Conservation (phyloP, 2,113 vertebrate species). For the Tor tambroides region DNA sequence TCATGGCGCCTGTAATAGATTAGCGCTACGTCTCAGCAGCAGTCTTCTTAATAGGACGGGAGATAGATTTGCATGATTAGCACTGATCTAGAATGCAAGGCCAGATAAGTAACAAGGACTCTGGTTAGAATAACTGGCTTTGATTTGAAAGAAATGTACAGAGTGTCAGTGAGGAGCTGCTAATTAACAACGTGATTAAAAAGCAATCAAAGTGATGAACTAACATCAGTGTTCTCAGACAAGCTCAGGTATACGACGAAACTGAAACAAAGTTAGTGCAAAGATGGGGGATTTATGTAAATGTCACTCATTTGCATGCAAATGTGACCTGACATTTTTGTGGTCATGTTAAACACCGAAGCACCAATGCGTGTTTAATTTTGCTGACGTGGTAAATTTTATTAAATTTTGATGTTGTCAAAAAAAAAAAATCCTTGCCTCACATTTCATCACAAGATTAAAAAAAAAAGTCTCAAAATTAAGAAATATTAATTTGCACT, state of each 20-base stretch:
- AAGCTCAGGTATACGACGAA: background rate
- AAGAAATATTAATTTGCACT: no score
- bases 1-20: background rate
- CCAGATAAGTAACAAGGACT: background rate
- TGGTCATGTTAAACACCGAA: background rate
- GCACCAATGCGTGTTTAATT: background rate
- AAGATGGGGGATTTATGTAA: slow-evolving; percentile 6
- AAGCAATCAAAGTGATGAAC: background rate
- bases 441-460: no score
- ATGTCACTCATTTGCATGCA: slow-evolving; percentile 31
- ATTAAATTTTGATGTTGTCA: no score
- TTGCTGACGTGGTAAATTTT: no score
- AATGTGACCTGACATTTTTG: slow-evolving; percentile 35
- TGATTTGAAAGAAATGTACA: background rate
- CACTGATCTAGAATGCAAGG: background rate
- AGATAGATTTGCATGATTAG: background rate
- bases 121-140: background rate
- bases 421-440: background rate
- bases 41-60: no score
- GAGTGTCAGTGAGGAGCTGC: background rate
- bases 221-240: background rate
- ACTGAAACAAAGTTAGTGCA: background rate
- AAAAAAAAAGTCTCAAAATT: no score
- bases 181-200: background rate
- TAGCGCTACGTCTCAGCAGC: background rate